Conservation (phyloP, 2,888 invertebrate species). For the Synanthedon tipuliformis region DNA sequence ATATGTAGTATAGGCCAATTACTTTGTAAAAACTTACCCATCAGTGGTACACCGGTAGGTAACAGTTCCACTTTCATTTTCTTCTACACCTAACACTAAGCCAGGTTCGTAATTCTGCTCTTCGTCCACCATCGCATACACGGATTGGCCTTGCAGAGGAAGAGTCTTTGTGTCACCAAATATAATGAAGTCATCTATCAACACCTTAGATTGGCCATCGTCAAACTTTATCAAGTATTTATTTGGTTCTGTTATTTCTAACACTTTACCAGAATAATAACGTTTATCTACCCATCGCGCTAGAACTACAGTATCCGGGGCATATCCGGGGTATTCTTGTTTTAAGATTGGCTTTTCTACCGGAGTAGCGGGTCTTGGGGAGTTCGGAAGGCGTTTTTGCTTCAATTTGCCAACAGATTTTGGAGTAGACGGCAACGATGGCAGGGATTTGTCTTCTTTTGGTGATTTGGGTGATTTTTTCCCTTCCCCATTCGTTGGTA, state of each 20-base stretch:
- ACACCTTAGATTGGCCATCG: conserved; percentile 70
- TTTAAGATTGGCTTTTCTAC: conserved; percentile 45
- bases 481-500: conserved; percentile 48
- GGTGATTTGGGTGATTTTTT: conserved; percentile 43
- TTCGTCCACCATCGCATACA: conserved; percentile 66
- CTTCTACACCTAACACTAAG: conserved; percentile 54
- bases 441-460: conserved; percentile 50
- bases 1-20: not conserved
- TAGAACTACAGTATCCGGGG: conserved; percentile 65
- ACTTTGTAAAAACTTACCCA: conserved; percentile 32
- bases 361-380: conserved; percentile 55
- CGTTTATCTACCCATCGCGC: conserved; percentile 78
- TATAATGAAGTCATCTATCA: conserved; percentile 73
- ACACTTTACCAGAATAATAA: conserved; percentile 74
- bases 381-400: conserved; percentile 49
- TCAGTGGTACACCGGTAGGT: conserved; percentile 62
- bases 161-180: conserved; percentile 63
- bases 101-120: conserved; percentile 68
- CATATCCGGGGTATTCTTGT: conserved; percentile 43
- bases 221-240: conserved; percentile 75
- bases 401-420: conserved; percentile 56
- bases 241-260: conserved; percentile 65
- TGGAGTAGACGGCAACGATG: conserved; percentile 44
- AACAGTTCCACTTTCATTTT: conserved; percentile 51
- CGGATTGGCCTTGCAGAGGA: conserved; percentile 64